Evolutionary conservation across 2,888 invertebrate species (phyloP), one percentile per base, ranked within the genome.

Genomic region (Spodoptera picta): DNA sequence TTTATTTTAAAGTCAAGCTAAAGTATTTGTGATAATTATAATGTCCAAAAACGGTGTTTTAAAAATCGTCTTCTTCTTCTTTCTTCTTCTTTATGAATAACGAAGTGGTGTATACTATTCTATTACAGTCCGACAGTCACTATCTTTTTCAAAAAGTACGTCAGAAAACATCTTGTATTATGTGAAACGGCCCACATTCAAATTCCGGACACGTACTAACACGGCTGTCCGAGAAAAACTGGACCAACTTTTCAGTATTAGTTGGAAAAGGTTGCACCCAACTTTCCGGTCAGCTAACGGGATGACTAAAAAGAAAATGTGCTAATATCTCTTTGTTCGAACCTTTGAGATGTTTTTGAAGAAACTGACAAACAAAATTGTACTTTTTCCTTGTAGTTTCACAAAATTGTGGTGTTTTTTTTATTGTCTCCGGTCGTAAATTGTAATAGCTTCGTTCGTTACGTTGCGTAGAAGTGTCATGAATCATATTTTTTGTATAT

Each of bases 371-470:
- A n/a, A 19, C 31, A 58, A 63, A 19, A 65, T 58, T 24, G 50
- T 49, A 52, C 42, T 1, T 54, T 75, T 73, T 77, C 79, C 79
- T 77, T 49, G 62, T 79, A 62, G 27, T 52, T 60, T 61, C 36
- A 59, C 58, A 65, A 57, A 65, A 60, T 45, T 63, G 45, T 55
- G 50, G 43, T 43, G 31, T 46, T 23, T 57, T 19, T 19, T 60
- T 74, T 27, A 73, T 48, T 51, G 55, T 36, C 55, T 46, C 27
- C 3, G 24, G 14, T 65, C 57, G 42, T 75, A 74, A 77, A 69
- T 66, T 59, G 47, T 66, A 77, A 77, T 69, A 66, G 70, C 75
- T 47, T 57, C n/a, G 73, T 59, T 48, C 14, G 44, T 53, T 61
- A 53, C 48, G 41, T 51, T 23, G 24, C 24, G 58, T 52, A 44